Percentiles rank a stretch among this genome's conserved stretches.
Evolutionary conservation across 2,797 vertebrate species (phyloP).

Genomic region (Melanotaenia parkinsoni): DNA sequence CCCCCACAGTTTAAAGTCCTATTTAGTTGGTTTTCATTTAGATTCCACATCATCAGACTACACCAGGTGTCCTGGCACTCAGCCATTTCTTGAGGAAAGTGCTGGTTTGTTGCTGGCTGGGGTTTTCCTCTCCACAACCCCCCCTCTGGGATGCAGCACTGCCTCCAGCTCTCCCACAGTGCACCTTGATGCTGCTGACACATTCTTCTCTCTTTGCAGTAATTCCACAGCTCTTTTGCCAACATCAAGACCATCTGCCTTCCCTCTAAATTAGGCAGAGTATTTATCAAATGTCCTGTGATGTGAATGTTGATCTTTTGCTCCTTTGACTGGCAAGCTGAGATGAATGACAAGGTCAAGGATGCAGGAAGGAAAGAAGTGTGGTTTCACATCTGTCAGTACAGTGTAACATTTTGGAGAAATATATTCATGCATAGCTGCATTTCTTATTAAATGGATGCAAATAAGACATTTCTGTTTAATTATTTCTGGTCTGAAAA

Average conservation of each 20-base stretch:
- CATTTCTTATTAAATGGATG: not conserved
- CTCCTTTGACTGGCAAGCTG: constrained; percentile 22
- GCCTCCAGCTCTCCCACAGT: constrained; percentile 31
- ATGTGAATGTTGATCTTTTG: constrained; percentile 40
- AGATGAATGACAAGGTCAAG: constrained; percentile 61
- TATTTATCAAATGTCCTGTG: constrained; percentile 55
- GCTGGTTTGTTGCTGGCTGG: constrained; percentile 49
- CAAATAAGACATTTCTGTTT: not conserved
- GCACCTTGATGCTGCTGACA: constrained; percentile 59
- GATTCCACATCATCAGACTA: constrained; percentile 18
- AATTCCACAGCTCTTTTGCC: constrained; percentile 45
- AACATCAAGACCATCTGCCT: constrained; percentile 58
- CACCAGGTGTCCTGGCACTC: constrained; percentile 36
- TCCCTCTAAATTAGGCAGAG: constrained; percentile 53
- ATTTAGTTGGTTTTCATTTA: constrained; percentile 2
- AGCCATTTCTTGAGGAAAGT: constrained; percentile 52
- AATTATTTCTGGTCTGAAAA: constrained; percentile 1
- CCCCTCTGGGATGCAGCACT: constrained; percentile 43
- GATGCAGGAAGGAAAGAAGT: constrained; percentile 21
- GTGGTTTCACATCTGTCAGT: constrained; percentile 10
- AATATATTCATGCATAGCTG: not conserved
- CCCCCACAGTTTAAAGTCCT: not conserved
- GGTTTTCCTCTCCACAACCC: constrained; percentile 33
- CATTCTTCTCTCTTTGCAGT: constrained; percentile 45
- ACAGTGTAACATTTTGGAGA: not conserved